phyloP scores from a whole-genome alignment of 2,113 vertebrate species.

The Gallinago jamesoni region DNA sequence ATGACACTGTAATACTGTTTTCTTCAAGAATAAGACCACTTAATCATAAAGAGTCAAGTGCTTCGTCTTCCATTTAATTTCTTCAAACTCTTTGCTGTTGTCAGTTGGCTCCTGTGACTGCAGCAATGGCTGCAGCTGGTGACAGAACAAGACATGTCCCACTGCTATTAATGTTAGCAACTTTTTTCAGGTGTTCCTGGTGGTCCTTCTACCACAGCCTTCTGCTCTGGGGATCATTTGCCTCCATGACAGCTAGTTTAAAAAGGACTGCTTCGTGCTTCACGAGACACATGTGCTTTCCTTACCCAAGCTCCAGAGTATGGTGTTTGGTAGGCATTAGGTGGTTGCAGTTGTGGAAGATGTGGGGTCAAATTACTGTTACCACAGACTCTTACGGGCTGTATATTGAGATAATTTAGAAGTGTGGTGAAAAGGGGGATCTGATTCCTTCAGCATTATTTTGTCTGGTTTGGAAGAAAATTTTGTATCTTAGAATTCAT shows the following conservation, averaged over 20 bases:
- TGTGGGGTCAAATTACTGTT: not conserved
- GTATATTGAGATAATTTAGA: not conserved
- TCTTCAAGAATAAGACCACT: not conserved
- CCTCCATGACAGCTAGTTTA: fast-evolving
- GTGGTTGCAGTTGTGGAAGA: not conserved
- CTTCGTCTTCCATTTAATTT: not conserved
- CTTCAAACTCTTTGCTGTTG: not conserved
- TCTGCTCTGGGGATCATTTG: not conserved
- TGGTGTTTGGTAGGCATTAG: not conserved
- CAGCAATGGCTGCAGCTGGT: not conserved
- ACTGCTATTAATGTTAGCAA: not conserved
- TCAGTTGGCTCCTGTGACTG: not conserved
- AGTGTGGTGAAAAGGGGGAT: not conserved
- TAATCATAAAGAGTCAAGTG: not conserved
- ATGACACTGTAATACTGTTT: not conserved
- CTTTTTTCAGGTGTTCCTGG: not conserved
- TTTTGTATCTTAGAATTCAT: not conserved
- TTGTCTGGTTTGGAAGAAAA: not conserved
- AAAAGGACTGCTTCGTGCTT: not conserved
- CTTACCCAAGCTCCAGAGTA: not conserved
- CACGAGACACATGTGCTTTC: fast-evolving
- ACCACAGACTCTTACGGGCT: not conserved
- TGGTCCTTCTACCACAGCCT: not conserved
- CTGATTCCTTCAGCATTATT: not conserved
- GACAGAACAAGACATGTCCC: not conserved